Conservation (phyloP, 2,888 invertebrate species). For the Chalcis sispes region DNA sequence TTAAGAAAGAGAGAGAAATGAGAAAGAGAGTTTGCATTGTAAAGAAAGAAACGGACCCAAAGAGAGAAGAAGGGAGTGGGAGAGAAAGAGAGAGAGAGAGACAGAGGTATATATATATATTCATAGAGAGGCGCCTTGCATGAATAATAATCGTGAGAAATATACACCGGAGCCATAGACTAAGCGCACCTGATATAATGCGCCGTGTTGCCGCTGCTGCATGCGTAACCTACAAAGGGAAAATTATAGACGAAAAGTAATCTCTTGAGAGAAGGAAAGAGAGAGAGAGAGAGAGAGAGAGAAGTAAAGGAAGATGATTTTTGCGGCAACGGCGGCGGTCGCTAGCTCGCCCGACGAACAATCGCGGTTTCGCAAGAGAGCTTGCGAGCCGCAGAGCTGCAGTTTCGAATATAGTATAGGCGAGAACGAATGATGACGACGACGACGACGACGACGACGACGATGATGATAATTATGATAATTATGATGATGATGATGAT, state of each 20-base stretch:
- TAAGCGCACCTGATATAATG: neutral
- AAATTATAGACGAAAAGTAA: neutral
- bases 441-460: too few relatives aligned
- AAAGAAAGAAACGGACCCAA: neutral
- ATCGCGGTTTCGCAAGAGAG: too few relatives aligned
- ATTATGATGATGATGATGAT: too few relatives aligned
- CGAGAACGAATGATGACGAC: too few relatives aligned
- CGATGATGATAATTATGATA: too few relatives aligned
- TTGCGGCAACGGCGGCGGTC: too few relatives aligned
- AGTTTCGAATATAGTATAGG: too few relatives aligned
- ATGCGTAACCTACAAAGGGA: constrained; percentile 25
- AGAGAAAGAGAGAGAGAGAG: constrained; percentile 25
- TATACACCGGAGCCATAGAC: neutral
- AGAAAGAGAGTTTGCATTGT: neutral
- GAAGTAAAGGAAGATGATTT: too few relatives aligned
- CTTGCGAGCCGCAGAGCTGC: too few relatives aligned
- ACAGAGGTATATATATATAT: too few relatives aligned
- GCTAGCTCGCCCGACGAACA: too few relatives aligned
- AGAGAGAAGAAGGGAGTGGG: neutral
- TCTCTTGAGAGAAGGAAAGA: neutral
- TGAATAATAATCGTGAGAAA: constrained; percentile 53
- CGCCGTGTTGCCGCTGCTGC: neutral
- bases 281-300: neutral
- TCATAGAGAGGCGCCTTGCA: neutral
- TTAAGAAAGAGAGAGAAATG: neutral